Conservation (phyloP, 1,140 invertebrate species). For the Pararge aegeria region DNA sequence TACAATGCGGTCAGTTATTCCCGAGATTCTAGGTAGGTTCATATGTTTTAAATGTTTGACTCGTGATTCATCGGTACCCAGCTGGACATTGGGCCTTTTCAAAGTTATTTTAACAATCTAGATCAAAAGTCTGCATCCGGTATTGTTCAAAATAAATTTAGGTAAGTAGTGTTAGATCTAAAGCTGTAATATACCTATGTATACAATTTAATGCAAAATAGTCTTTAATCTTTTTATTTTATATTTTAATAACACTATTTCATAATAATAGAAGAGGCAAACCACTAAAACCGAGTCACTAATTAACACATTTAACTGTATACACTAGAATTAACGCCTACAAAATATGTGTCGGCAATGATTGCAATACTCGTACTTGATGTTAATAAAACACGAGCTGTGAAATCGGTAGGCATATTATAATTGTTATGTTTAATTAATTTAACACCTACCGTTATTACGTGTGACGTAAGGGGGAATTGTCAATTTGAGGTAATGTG, state of each 20-base stretch:
- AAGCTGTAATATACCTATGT: too few relatives aligned
- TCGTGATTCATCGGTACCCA: slow-evolving; percentile 28
- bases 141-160: slow-evolving; percentile 1
- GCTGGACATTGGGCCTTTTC: slow-evolving; percentile 19
- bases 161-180: too few relatives aligned
- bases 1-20: too few relatives aligned
- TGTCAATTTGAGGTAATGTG: neutral
- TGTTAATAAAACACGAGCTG: neutral
- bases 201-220: too few relatives aligned
- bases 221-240: too few relatives aligned
- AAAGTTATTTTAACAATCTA: slow-evolving; percentile 19
- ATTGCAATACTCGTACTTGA: slow-evolving; percentile 5
- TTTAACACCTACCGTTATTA: neutral
- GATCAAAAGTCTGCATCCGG: neutral
- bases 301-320: too few relatives aligned
- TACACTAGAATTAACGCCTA: slow-evolving; percentile 5
- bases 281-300: too few relatives aligned
- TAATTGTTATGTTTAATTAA: neutral
- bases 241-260: too few relatives aligned
- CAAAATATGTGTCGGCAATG: neutral
- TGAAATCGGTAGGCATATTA: neutral
- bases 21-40: too few relatives aligned
- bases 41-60: slow-evolving; percentile 28
- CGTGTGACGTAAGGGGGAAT: neutral
- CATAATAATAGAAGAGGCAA: too few relatives aligned